These are phyloP conservation scores for Drosophila lini DNA, from an alignment of 1,140 invertebrate species.

Conservation along the genomic window DNA sequence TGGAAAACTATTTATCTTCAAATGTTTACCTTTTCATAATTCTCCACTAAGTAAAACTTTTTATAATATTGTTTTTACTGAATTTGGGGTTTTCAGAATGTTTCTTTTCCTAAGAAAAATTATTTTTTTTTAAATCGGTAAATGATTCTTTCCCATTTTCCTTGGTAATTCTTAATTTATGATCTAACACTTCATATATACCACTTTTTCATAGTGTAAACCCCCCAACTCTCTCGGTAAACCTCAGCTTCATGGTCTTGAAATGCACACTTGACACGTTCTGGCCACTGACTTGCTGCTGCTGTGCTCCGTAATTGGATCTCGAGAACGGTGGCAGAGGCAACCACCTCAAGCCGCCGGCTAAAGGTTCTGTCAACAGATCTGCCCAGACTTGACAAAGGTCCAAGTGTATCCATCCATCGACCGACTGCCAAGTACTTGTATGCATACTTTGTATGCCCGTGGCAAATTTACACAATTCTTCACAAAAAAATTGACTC, in stretches of 20 bases:
- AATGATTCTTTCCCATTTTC: background rate
- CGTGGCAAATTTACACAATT: conserved; percentile 64
- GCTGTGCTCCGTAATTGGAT: conserved; percentile 24
- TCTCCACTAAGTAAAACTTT: background rate
- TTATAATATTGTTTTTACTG: background rate
- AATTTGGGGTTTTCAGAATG: background rate
- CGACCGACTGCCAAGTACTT: conserved; percentile 11
- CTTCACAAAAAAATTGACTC: conserved; percentile 28
- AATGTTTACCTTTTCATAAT: background rate
- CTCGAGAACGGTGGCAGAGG: conserved; percentile 24
- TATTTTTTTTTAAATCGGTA: background rate
- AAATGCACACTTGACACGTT: conserved; percentile 43
- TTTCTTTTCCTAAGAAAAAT: background rate
- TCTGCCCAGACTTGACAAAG: conserved; percentile 21
- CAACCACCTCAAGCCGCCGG: conserved; percentile 21
- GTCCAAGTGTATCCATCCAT: conserved; percentile 34
- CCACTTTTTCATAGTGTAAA: background rate
- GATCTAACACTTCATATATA: background rate
- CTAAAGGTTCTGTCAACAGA: conserved; percentile 40
- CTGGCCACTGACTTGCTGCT: conserved; percentile 34
- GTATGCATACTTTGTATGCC: conserved; percentile 16
- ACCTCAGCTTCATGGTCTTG: conserved; percentile 14
- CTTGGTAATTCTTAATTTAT: too few species aligned
- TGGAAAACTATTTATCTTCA: background rate
- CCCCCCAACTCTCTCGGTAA: background rate